Evolutionary conservation across 1,140 invertebrate species (phyloP).

Genomic region (Drosophila orena): DNA sequence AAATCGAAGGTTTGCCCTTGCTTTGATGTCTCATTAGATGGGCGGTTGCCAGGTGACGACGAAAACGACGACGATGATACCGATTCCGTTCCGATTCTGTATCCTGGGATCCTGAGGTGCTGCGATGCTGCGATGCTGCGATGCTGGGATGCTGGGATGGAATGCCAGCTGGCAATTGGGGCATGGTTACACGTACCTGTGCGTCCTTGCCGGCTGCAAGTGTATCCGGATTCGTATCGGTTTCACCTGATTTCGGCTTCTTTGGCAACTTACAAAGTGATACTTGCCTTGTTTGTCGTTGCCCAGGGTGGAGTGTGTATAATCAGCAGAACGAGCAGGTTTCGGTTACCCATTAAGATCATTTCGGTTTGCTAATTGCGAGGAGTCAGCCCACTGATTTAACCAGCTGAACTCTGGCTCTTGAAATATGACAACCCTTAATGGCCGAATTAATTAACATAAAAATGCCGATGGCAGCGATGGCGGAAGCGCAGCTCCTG

Average conservation of each 20-base stretch:
- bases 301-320: not conserved
- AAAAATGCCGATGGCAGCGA: slow-evolving; percentile 53
- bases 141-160: not conserved
- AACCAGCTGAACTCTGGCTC: slow-evolving; percentile 15
- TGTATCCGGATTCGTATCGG: slow-evolving; percentile 27
- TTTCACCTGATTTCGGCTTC: slow-evolving; percentile 48
- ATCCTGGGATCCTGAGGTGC: not conserved
- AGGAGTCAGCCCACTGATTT: slow-evolving; percentile 14
- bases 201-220: slow-evolving; percentile 14
- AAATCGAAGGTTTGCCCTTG: slow-evolving; percentile 50
- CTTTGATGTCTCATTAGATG: slow-evolving; percentile 79
- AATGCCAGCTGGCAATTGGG: slow-evolving; percentile 28
- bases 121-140: not conserved
- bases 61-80: slow-evolving; percentile 8
- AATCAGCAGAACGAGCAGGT: slow-evolving; percentile 43
- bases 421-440: slow-evolving; percentile 71
- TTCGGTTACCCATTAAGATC: slow-evolving; percentile 47
- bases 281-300: slow-evolving; percentile 53
- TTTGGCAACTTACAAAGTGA: slow-evolving; percentile 34
- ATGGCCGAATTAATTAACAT: slow-evolving; percentile 74
- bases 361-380: slow-evolving; percentile 34
- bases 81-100: slow-evolving; percentile 4
- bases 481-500: slow-evolving; percentile 24
- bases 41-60: slow-evolving; percentile 74
- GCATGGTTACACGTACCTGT: slow-evolving; percentile 38